Percentiles rank a stretch among this genome's conserved stretches.
Evolutionary conservation across 2,888 invertebrate species (phyloP).

Genomic region (Meiosimyza platycephala): DNA sequence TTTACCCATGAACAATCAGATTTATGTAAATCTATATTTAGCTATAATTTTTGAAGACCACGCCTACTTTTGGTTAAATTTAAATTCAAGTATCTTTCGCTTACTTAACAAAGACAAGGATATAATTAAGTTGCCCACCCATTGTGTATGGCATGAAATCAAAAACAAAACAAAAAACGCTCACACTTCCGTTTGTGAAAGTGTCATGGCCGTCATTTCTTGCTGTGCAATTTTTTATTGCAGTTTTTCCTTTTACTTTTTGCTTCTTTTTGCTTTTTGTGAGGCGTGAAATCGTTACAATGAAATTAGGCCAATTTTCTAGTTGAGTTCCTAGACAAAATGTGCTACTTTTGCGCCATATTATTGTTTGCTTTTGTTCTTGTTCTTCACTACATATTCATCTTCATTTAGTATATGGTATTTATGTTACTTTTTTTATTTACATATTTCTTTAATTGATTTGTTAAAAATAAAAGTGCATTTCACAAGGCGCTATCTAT

Average conservation of each 20-base stretch:
- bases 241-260: background rate
- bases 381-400: constrained; percentile 2
- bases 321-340: constrained; percentile 32
- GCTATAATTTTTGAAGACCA: too few species aligned
- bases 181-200: constrained; percentile 25
- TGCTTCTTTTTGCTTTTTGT: constrained; percentile 5
- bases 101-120: too few species aligned
- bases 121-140: background rate
- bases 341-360: constrained; percentile 20
- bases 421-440: too few species aligned
- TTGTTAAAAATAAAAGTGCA: too few species aligned
- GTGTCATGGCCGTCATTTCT: constrained; percentile 32
- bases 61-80: too few species aligned
- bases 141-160: background rate
- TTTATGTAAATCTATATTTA: too few species aligned
- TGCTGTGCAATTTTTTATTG: background rate
- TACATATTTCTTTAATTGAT: too few species aligned
- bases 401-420: too few species aligned
- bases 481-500: too few species aligned
- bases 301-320: constrained; percentile 37
- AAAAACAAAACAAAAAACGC: background rate
- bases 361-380: constrained; percentile 18
- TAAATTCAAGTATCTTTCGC: too few species aligned
- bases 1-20: too few species aligned
- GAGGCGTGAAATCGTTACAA: constrained; percentile 28